Percentiles rank a stretch among this genome's conserved stretches.
Conservation (phyloP, 2,888 invertebrate genomes). For the Lottia gigantea region DNA sequence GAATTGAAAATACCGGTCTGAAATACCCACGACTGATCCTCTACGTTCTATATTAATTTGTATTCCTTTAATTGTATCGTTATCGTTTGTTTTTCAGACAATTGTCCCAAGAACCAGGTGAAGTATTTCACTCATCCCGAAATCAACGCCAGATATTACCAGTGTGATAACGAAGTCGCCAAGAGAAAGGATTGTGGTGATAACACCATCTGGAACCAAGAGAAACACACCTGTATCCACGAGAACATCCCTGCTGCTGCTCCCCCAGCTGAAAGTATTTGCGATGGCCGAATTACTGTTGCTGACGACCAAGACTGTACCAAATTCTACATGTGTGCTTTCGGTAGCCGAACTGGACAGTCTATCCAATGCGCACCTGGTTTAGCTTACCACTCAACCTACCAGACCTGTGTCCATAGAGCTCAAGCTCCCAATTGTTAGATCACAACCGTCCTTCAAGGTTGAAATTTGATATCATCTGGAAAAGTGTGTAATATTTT, state of each 20-base stretch:
- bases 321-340: conserved; percentile 27
- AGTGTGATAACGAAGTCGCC: conserved; percentile 28
- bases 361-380: neutral
- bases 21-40: too few species aligned
- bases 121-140: conserved; percentile 19
- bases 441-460: neutral
- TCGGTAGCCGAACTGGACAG: conserved; percentile 11
- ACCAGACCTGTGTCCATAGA: neutral
- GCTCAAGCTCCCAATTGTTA: neutral
- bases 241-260: neutral
- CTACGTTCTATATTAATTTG: too few species aligned
- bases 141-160: conserved; percentile 26
- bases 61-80: too few species aligned
- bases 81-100: conserved; percentile 8
- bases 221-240: conserved; percentile 17
- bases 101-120: conserved; percentile 17
- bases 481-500: too few species aligned
- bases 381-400: neutral
- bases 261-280: neutral
- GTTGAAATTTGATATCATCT: too few species aligned
- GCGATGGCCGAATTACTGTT: neutral
- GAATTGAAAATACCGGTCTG: too few species aligned
- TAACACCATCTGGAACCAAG: conserved; percentile 23
- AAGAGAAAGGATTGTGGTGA: conserved; percentile 18
- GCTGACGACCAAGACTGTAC: conserved; percentile 21